Evolutionary conservation across 2,113 vertebrate species (phyloP).

Genomic region (Marmota monax): DNA sequence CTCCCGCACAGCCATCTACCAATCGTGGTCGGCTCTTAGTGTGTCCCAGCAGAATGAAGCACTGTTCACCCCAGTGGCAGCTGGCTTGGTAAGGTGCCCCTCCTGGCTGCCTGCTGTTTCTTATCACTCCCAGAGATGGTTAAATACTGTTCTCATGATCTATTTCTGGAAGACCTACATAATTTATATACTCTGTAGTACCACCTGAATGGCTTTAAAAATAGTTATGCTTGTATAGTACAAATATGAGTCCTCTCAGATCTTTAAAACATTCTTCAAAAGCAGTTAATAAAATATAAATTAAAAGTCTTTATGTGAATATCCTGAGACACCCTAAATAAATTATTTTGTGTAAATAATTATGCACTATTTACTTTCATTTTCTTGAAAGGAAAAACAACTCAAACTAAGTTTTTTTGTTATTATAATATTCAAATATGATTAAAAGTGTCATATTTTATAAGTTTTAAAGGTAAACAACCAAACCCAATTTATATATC

Average conservation of each 20-base stretch:
- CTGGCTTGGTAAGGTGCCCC: rapidly evolving
- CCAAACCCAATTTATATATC: constrained; percentile 23
- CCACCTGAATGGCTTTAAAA: background rate
- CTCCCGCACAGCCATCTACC: background rate
- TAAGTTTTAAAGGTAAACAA: background rate
- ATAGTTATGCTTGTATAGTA: background rate
- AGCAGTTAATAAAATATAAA: constrained; percentile 45
- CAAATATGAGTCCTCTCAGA: background rate
- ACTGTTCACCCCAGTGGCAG: background rate
- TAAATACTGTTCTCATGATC: background rate
- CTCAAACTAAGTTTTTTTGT: constrained; percentile 29
- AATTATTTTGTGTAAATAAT: constrained; percentile 47
- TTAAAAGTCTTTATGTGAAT: constrained; percentile 4
- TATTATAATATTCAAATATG: constrained; percentile 47
- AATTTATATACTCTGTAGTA: background rate
- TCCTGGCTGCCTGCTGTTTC: background rate
- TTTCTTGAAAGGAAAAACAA: constrained; percentile 37
- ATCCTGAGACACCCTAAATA: background rate
- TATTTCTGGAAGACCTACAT: background rate
- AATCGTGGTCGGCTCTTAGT: background rate
- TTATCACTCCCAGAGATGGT: background rate
- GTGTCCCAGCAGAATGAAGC: too few relatives aligned
- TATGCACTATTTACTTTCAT: constrained; percentile 46
- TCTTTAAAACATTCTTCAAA: constrained; percentile 24
- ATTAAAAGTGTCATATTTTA: constrained; percentile 35